Evolutionary conservation across 2,113 vertebrate genomes (phyloP), one percentile per base, ranked within the genome.

Genomic region (Beaufortia kweichowensis): DNA sequence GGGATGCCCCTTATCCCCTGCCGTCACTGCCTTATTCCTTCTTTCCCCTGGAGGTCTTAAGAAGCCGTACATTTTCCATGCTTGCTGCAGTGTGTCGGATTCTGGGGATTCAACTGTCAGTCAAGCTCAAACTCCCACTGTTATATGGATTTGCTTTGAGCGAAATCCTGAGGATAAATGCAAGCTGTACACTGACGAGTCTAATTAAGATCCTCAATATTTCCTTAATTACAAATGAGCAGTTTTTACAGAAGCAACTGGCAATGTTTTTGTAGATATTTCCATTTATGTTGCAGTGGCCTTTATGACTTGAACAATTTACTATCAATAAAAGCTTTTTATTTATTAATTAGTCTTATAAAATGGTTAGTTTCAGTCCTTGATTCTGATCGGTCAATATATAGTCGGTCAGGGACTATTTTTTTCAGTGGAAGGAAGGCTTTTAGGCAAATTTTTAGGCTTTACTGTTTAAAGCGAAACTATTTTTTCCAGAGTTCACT

Each of bases 1-100:
- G 81, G 81, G 76, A 87, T 73, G 67, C 75, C 79, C 28, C 35
- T 81, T 77, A 80, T 84, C 56, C 39, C 46, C 29, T 75, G 17
- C 62, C 12, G 48, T 77, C 24, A 6, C 59, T 24, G 57, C 57
- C 59, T 75, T 62, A 33, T 73, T 68, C 56, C 65, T 65, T 63
- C 29, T 15, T 61, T 28, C 48, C 35, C 50, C 28, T 26, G 15
- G 26, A n/a, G n/a, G 26, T 75, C 14, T 79, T 72, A 82, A 79
- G 76, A 78, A 59, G 70, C 59, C 55, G 41, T 74, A 64, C 15
- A 62, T 78, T 71, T 75, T 71, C 46, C n/a, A 56, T 14, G 53
- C 57, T 60, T 76, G 26, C 59, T 82, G 28, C 64, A 75, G 57
- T 79, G 46, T 74, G 59, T 63, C 60, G 14, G 50, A 70, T 75